Evolutionary conservation across 2,888 invertebrate species (phyloP), one percentile per base, ranked within the genome.

Genomic region (Papilio protenor): DNA sequence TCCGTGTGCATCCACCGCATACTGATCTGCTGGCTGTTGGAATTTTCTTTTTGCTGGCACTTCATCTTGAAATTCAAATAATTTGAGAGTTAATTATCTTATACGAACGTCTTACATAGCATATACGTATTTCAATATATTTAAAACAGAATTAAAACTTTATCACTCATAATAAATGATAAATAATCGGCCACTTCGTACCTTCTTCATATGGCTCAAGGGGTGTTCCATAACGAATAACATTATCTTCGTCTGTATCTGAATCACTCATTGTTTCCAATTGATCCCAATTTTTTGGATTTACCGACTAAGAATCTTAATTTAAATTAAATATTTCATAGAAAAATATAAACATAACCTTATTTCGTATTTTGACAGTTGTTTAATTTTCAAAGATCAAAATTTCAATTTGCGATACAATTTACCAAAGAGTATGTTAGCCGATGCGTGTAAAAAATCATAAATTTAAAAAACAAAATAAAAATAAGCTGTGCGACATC

Each of bases 1-100:
- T 0, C 99, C 99, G 87, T 98, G 97, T 49, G 96, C 97, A 90
- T 99, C 99, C 73, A 96, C 97, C 0, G 98, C 99, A 84, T 97
- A 96, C 92, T 99, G 98, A 85, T 99, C 99, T 0, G 91, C 81
- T 57, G 88, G 90, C 89, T 97, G 96, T 16, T 96, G 95, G 66
- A 97, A 96, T 47, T 98, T 98, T 83, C 97, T 97, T 87, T 98
- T 98, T 70, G 96, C 95, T 0, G 97, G 97, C 49, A 97, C 91
- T 82, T 96, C 96, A 92, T 98, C 98, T 98, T 84, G 5, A 87
- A 87, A 78, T n/a, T 77, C 70, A 79, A 73, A 49, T 66, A 16
- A 47, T 64, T 66, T 75, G 66, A 21, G 1, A 57, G 27, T 55
- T 55, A 71, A 57, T 47, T 70, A 57, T 70, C 18, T 16, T 18